Evolutionary conservation across 1,140 invertebrate species (phyloP).

Genomic region (Drosophila lowei): DNA sequence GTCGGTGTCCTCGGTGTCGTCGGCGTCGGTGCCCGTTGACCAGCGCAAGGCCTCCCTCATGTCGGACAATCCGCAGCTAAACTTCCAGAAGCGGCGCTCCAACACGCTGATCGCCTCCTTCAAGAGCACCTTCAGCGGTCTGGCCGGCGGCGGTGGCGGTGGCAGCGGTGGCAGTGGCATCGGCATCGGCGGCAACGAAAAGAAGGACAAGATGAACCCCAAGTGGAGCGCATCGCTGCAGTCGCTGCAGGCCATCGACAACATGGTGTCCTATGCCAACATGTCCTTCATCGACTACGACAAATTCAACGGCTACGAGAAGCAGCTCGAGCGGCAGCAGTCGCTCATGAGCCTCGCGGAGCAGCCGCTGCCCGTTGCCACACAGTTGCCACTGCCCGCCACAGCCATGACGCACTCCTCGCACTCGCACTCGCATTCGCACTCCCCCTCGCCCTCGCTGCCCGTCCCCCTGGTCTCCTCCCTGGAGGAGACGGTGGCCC

Average conservation of each 20-base stretch:
- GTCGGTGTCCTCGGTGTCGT: background rate
- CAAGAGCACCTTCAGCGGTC: slow-evolving; percentile 56
- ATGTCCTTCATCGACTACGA: slow-evolving; percentile 83
- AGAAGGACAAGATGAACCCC: slow-evolving; percentile 78
- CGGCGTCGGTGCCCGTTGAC: background rate
- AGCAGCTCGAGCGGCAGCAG: slow-evolving; percentile 75
- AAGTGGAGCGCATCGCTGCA: slow-evolving; percentile 82
- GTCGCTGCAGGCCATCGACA: slow-evolving; percentile 81
- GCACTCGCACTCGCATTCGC: slow-evolving; percentile 20
- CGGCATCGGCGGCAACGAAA: slow-evolving; percentile 21
- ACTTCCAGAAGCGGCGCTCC: slow-evolving; percentile 76
- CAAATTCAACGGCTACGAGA: slow-evolving; percentile 82
- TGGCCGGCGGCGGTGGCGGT: slow-evolving; percentile 28
- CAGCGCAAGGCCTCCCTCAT: slow-evolving; percentile 54
- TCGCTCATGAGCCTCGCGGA: slow-evolving; percentile 72
- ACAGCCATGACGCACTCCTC: slow-evolving; percentile 24
- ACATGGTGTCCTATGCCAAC: slow-evolving; percentile 83
- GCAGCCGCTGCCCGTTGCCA: slow-evolving; percentile 30
- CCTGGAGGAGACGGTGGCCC: slow-evolving; percentile 24
- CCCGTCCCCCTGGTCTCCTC: slow-evolving; percentile 27
- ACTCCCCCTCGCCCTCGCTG: slow-evolving; percentile 47
- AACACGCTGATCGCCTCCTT: slow-evolving; percentile 74
- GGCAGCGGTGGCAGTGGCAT: background rate
- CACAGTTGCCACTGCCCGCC: slow-evolving; percentile 44
- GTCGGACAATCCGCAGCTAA: slow-evolving; percentile 61